Conservation (phyloP, 2,797 vertebrate species). For the Crocodylus rhombifer region DNA sequence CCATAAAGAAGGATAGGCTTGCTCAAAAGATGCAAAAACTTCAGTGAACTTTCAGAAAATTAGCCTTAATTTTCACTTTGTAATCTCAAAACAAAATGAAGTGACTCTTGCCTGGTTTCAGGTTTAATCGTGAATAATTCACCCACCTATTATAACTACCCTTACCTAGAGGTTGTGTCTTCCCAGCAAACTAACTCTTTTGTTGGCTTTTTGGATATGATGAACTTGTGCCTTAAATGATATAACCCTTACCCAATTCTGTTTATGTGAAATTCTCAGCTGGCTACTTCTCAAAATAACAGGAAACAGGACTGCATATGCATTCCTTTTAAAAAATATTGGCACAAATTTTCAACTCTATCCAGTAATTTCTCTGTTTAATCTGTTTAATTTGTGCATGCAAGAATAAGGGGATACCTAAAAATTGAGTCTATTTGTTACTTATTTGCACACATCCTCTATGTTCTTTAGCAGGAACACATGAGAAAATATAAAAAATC, state of each 20-base stretch:
- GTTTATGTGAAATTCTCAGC: constrained; percentile 37
- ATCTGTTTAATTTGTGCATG: neutral
- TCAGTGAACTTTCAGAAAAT: neutral
- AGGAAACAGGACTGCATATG: neutral
- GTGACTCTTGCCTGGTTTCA: neutral
- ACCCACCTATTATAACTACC: neutral
- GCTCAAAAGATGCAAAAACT: neutral
- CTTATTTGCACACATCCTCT: neutral
- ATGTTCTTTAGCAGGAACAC: neutral
- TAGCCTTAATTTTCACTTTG: neutral
- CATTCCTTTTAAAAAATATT: neutral
- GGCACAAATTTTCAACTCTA: neutral
- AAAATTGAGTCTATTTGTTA: neutral
- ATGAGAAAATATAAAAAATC: neutral
- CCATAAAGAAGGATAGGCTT: neutral
- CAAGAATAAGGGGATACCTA: neutral
- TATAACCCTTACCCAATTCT: neutral
- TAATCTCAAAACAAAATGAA: neutral
- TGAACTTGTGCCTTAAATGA: neutral
- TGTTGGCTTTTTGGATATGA: neutral
- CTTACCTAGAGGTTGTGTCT: neutral
- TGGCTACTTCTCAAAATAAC: neutral
- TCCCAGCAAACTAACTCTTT: neutral
- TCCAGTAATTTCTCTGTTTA: neutral
- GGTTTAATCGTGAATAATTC: neutral